phyloP scores from a whole-genome alignment of 2,888 invertebrate genomes.

The Ctena decussata region DNA sequence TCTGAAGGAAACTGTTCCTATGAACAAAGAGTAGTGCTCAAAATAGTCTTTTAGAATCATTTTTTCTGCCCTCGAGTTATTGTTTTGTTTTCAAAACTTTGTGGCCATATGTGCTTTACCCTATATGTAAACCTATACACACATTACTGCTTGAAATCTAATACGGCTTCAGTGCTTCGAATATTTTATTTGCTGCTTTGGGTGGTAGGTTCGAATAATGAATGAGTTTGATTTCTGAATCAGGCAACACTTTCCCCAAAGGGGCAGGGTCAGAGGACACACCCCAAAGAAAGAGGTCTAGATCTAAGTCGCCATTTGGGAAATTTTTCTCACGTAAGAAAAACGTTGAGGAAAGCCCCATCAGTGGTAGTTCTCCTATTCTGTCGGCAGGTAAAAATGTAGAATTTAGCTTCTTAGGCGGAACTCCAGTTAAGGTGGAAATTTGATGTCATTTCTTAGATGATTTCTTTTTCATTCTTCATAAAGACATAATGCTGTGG shows the following conservation, averaged over 20 bases:
- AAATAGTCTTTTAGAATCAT: too few relatives aligned
- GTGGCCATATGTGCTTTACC: too few relatives aligned
- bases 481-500: too few relatives aligned
- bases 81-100: too few relatives aligned
- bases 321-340: slow-evolving; percentile 79
- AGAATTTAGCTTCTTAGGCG: too few relatives aligned
- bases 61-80: too few relatives aligned
- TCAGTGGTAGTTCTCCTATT: not conserved
- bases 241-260: slow-evolving; percentile 20
- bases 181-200: slow-evolving; percentile 1
- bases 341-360: slow-evolving; percentile 36
- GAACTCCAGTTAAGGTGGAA: too few relatives aligned
- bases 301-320: slow-evolving; percentile 97
- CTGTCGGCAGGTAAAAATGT: not conserved
- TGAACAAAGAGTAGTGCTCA: too few relatives aligned
- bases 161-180: not conserved
- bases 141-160: not conserved
- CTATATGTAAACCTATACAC: too few relatives aligned
- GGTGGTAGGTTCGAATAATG: not conserved
- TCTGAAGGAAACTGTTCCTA: too few relatives aligned
- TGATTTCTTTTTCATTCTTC: too few relatives aligned
- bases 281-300: slow-evolving; percentile 91
- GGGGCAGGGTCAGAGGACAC: not conserved
- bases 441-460: too few relatives aligned
- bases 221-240: slow-evolving; percentile 27